Base-by-base conservation (phyloP, 2,797 vertebrate genomes). In the Cynodonichthys magdalenae region DNA sequence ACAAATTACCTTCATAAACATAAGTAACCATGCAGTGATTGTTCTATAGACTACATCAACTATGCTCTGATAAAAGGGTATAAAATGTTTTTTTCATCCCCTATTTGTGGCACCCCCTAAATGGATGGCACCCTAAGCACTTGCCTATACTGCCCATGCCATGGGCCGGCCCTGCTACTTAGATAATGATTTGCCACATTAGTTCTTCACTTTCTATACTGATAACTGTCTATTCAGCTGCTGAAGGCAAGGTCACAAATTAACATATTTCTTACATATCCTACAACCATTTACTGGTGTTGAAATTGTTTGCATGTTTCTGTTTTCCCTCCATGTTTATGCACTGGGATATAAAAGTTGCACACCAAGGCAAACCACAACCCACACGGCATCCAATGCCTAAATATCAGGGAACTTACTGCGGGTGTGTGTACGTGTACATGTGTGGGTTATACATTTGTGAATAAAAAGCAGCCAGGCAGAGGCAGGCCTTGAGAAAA, bases 321-420 rank as follows among this genome's bases (percentile, higher is more conserved):
- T 12, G 73, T 36, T 15, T 60, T 28, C 6, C 24, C 47, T 53
- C 31, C 6, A 10, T 45, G 19, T 19, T 19, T 51, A 51, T 2
- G 1, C 11, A 34, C 45, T 50, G 46, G 15, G 3, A 55, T 59
- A 75, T 24, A 42, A 42, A 66, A 59, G 52, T 31, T 71, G 72
- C 59, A 71, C 50, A 63, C 71, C 64, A 60, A 79, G 73, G 56
- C 71, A 69, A 83, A 67, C 54, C 75, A 69, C 68, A 79, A 75
- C 69, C 79, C 64, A 63, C 60, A 62, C 67, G 45, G 59, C 63
- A 75, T 63, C 70, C 66, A 63, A 71, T 65, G 66, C 71, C 69
- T 86, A 88, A 91, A 91, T 85, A 84, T 89, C 83, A 89, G 76
- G 68, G 75, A 79, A 68, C 66, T 72, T 42, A 24, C 47, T 64